Conservation (phyloP, 2,888 invertebrate species). For the Fragum fragum region DNA sequence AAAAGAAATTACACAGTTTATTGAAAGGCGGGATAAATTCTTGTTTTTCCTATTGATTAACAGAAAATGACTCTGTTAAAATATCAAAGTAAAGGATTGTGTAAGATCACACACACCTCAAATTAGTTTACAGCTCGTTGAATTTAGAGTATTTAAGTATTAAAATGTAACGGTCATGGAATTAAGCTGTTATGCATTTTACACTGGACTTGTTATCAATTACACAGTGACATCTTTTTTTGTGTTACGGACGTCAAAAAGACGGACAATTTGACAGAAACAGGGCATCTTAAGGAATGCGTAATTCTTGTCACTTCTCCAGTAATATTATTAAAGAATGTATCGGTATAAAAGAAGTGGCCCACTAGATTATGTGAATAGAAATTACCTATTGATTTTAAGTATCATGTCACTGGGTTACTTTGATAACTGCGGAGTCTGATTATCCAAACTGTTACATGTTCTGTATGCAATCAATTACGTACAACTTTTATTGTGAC, state of each 20-base stretch:
- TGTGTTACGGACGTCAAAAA: neutral
- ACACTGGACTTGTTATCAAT: constrained; percentile 2
- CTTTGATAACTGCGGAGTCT: neutral
- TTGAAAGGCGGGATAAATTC: too few relatives aligned
- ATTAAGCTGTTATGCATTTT: constrained; percentile 8
- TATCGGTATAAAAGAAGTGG: neutral
- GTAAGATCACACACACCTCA: neutral
- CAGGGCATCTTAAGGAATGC: too few relatives aligned
- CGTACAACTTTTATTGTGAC: neutral
- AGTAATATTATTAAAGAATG: neutral
- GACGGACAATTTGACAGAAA: constrained; percentile 14
- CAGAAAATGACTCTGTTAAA: too few relatives aligned
- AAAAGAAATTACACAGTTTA: too few relatives aligned
- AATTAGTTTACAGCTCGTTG: constrained; percentile 20
- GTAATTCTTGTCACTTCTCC: neutral
- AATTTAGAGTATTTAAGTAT: constrained; percentile 5
- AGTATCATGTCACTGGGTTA: neutral
- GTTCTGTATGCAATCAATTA: neutral
- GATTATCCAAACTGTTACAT: neutral
- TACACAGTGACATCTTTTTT: constrained; percentile 8
- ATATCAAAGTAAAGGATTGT: too few relatives aligned
- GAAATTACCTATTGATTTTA: neutral
- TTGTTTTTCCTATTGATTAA: too few relatives aligned
- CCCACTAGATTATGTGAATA: neutral
- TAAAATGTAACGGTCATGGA: neutral